A percentile compares a stretch with the other conserved stretches of the same genome.
Conservation (phyloP, 2,797 vertebrate species). For the Oreortyx pictus region DNA sequence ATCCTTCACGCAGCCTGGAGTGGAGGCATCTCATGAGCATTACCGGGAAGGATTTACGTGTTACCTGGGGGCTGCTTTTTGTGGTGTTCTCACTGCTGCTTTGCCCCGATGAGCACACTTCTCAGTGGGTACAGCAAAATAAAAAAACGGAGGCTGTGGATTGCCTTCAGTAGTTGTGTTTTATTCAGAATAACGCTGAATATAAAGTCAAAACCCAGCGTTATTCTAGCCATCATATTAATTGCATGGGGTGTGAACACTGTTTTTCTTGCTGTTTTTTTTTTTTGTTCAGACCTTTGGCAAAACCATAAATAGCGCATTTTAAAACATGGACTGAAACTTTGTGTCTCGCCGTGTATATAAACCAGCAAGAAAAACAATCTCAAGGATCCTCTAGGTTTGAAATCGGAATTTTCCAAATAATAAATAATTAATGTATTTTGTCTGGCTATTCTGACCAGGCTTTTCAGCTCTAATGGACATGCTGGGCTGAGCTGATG, state of each 20-base stretch:
- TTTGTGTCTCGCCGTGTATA: background rate
- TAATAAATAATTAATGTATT: background rate
- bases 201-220: background rate
- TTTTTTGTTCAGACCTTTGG: background rate
- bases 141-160: background rate
- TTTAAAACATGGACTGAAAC: background rate
- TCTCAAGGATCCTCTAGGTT: background rate
- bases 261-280: background rate
- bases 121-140: background rate
- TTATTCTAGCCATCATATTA: background rate
- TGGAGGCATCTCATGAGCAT: background rate
- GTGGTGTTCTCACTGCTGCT: background rate
- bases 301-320: background rate
- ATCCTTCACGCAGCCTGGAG: fast-evolving
- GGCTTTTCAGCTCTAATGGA: background rate
- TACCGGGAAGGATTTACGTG: background rate
- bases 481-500: slow-evolving; percentile 22
- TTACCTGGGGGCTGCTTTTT: background rate
- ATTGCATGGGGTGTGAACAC: background rate
- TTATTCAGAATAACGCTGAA: background rate
- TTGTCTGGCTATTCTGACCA: background rate
- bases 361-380: background rate
- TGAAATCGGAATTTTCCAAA: slow-evolving; percentile 12
- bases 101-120: background rate
- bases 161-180: background rate